A percentile compares a stretch with the other conserved stretches of the same genome.
These are phyloP conservation scores for Takifugu bimaculatus DNA, from an alignment of 2,113 vertebrate species.

Conservation along the genomic window DNA sequence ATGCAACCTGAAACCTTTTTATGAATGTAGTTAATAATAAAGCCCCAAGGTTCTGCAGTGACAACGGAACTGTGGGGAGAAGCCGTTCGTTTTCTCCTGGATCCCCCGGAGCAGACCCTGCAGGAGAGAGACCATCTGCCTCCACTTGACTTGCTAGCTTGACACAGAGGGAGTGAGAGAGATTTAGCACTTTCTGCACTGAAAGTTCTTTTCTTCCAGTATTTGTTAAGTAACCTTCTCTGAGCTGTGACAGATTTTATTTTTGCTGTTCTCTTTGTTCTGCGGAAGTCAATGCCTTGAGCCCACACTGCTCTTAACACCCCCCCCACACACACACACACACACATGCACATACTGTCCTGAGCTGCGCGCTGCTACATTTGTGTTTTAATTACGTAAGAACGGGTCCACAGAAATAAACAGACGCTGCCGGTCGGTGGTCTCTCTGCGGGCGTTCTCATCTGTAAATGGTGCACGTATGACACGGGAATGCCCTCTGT, in stretches of 20 bases:
- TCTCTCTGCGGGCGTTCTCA: neutral
- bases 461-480: neutral
- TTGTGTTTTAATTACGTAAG: constrained; percentile 64
- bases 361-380: constrained; percentile 25
- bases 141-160: no score
- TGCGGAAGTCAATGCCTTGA: constrained; percentile 52
- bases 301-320: constrained; percentile 43
- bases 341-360: constrained; percentile 26
- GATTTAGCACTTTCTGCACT: neutral
- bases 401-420: constrained; percentile 54
- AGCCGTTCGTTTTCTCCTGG: no score
- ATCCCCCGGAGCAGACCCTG: no score
- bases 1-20: no score
- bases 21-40: no score
- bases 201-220: constrained; percentile 1
- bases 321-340: neutral
- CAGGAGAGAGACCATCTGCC: no score
- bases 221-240: constrained; percentile 42
- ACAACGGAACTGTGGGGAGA: no score
- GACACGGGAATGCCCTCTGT: no score
- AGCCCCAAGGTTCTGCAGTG: no score
- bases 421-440: constrained; percentile 14
- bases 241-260: constrained; percentile 36
- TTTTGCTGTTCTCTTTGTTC: constrained; percentile 45
- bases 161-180: no score